phyloP scores from a whole-genome alignment of 2,888 invertebrate species.

The Dryobota labecula region DNA sequence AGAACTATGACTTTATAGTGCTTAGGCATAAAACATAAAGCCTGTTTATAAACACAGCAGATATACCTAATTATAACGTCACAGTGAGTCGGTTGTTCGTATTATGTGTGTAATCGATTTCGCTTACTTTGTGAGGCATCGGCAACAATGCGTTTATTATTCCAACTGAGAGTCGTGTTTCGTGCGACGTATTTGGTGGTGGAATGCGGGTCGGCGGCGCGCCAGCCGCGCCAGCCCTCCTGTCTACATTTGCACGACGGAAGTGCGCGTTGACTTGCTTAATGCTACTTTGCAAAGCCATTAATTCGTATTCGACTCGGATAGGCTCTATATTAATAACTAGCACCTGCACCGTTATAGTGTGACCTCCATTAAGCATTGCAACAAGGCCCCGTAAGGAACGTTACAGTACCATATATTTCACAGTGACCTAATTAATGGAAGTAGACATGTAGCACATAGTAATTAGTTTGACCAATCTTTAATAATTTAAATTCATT shows the following conservation, averaged over 20 bases:
- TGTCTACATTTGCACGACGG: constrained; percentile 73
- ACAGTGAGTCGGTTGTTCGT: constrained; percentile 44
- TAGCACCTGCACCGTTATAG: constrained; percentile 75
- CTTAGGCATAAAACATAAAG: constrained; percentile 11
- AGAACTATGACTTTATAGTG: constrained; percentile 34
- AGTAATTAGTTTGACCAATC: constrained; percentile 44
- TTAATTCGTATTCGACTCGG: constrained; percentile 81
- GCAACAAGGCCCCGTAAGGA: constrained; percentile 74
- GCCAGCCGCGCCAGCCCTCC: constrained; percentile 73
- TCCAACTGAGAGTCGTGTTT: constrained; percentile 78
- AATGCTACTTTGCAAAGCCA: constrained; percentile 70
- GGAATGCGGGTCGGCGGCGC: constrained; percentile 81
- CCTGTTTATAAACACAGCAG: constrained; percentile 32
- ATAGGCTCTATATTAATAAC: constrained; percentile 70
- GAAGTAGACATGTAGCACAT: constrained; percentile 52
- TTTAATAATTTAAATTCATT: constrained; percentile 7
- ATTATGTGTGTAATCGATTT: constrained; percentile 71
- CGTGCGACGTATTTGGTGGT: constrained; percentile 83
- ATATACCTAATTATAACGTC: constrained; percentile 38
- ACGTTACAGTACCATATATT: constrained; percentile 62
- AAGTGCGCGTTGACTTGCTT: constrained; percentile 74
- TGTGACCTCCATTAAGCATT: constrained; percentile 73
- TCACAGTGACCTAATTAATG: constrained; percentile 67
- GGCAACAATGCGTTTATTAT: constrained; percentile 82
- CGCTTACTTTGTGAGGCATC: constrained; percentile 67